A percentile compares a stretch with the other conserved stretches of the same genome.
phyloP scores from a whole-genome alignment of 2,888 invertebrate species.

The Chrysolina haemoptera region DNA sequence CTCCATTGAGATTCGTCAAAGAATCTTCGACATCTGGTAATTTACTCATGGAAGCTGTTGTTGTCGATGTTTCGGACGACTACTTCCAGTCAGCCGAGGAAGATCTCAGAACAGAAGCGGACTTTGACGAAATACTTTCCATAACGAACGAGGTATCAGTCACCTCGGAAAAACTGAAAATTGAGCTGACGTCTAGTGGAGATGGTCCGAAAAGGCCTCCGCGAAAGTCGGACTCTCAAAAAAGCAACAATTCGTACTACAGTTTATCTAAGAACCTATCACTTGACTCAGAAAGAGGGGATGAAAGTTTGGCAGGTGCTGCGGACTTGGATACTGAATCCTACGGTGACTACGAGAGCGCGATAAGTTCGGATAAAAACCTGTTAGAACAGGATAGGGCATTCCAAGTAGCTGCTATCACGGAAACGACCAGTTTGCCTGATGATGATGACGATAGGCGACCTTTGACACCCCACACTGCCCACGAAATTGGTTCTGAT shows the following conservation, averaged over 20 bases:
- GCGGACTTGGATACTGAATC: constrained; percentile 77
- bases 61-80: constrained; percentile 90
- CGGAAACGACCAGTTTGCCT: constrained; percentile 67
- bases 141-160: constrained; percentile 81
- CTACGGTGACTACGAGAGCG: constrained; percentile 79
- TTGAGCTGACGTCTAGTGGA: constrained; percentile 70
- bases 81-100: constrained; percentile 87
- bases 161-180: constrained; percentile 73
- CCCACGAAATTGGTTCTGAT: constrained; percentile 69
- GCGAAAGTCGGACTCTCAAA: constrained; percentile 77
- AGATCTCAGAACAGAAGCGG: constrained; percentile 88
- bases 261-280: constrained; percentile 77
- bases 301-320: constrained; percentile 68
- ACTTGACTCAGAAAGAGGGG: constrained; percentile 72
- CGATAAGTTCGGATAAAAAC: constrained; percentile 72
- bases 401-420: constrained; percentile 67
- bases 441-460: constrained; percentile 64
- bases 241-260: constrained; percentile 72
- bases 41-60: constrained; percentile 90
- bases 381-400: constrained; percentile 64
- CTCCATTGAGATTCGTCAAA: constrained; percentile 89
- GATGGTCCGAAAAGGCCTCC: constrained; percentile 75
- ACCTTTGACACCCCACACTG: constrained; percentile 66
- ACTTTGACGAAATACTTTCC: constrained; percentile 85
- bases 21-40: constrained; percentile 92